A percentile compares a stretch with the other conserved stretches of the same genome.
Evolutionary conservation across 1,140 invertebrate species (phyloP).

Genomic region (Papilio helenus): DNA sequence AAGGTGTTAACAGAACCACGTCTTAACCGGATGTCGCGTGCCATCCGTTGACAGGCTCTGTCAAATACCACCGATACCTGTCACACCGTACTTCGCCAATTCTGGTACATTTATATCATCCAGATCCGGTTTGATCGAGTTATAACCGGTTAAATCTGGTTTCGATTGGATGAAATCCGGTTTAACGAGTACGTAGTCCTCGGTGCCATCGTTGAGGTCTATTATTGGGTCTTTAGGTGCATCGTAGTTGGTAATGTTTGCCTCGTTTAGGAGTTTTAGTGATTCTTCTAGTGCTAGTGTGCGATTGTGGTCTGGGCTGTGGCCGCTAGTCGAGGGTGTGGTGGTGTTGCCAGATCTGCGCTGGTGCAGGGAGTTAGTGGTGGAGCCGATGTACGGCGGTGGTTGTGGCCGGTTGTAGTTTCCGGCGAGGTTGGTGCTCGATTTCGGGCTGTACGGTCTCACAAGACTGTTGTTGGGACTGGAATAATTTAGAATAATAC

Average conservation of each 20-base stretch:
- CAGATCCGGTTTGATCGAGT: conserved; percentile 57
- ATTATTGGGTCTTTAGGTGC: conserved; percentile 65
- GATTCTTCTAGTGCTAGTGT: conserved; percentile 75
- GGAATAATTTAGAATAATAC: conserved; percentile 43
- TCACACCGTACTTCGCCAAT: conserved; percentile 62
- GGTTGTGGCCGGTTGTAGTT: conserved; percentile 80
- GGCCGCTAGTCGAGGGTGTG: conserved; percentile 53
- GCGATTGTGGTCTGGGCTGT: conserved; percentile 65
- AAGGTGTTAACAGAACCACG: conserved; percentile 76
- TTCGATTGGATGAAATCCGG: conserved; percentile 57
- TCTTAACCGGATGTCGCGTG: conserved; percentile 72
- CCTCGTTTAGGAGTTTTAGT: conserved; percentile 77
- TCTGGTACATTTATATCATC: conserved; percentile 70
- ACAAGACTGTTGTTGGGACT: conserved; percentile 78
- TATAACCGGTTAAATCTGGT: conserved; percentile 56
- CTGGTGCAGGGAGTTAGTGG: conserved; percentile 68
- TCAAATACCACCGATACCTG: conserved; percentile 72
- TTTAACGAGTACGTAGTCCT: conserved; percentile 72
- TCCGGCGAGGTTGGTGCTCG: conserved; percentile 69
- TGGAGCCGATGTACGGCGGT: conserved; percentile 74
- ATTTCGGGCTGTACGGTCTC: conserved; percentile 75
- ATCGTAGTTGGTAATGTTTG: conserved; percentile 71
- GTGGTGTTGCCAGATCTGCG: conserved; percentile 62
- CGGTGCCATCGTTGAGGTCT: conserved; percentile 63
- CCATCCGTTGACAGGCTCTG: conserved; percentile 68